Percentiles rank a stretch among this genome's conserved stretches.
Evolutionary conservation across 2,888 invertebrate genomes (phyloP).

Genomic region (Thecophora atra): DNA sequence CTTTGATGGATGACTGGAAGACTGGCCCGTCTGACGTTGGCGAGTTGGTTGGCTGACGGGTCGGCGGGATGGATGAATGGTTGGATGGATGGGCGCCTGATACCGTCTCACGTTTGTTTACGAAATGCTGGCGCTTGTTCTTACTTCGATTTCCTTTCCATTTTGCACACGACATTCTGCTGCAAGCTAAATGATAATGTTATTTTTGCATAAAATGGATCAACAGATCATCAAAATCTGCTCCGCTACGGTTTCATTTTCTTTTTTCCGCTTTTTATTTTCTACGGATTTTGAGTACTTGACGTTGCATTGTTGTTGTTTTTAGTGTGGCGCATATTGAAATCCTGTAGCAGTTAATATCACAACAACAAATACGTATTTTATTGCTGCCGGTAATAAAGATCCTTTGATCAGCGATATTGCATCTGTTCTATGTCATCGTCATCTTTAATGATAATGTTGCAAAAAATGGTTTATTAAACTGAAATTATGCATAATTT

Average conservation of each 20-base stretch:
- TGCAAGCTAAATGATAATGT: conserved; percentile 27
- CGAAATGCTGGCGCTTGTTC: conserved; percentile 34
- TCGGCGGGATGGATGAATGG: background rate
- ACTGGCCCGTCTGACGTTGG: no score
- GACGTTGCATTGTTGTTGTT: background rate
- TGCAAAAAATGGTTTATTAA: conserved; percentile 2
- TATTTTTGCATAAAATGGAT: conserved; percentile 37
- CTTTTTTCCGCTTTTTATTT: background rate
- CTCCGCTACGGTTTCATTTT: background rate
- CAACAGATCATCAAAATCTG: conserved; percentile 35
- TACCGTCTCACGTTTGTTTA: background rate
- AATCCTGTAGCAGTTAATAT: conserved; percentile 3
- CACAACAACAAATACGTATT: background rate
- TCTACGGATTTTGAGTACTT: background rate
- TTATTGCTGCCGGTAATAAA: conserved; percentile 32
- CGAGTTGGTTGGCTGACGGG: background rate
- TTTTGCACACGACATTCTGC: conserved; percentile 6
- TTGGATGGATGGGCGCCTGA: background rate
- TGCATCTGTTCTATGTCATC: background rate
- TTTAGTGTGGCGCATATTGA: background rate
- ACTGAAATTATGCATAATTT: conserved; percentile 18
- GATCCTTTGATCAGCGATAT: background rate
- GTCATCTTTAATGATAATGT: background rate
- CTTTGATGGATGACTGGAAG: background rate
- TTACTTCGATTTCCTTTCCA: background rate